Conservation (phyloP, 2,888 invertebrate genomes). For the Eucriotettix oculatus region DNA sequence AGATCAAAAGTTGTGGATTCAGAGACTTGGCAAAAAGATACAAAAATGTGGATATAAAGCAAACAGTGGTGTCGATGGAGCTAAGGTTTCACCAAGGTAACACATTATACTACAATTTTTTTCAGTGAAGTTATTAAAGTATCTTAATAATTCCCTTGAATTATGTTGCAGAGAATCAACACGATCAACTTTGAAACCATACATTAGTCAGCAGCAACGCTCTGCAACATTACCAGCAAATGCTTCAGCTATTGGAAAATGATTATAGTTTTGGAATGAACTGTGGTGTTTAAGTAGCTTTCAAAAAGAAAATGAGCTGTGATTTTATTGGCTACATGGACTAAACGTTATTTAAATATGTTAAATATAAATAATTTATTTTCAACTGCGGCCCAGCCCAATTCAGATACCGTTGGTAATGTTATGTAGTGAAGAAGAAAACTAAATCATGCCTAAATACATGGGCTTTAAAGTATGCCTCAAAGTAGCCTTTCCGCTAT, state of each 20-base stretch:
- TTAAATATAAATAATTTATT: not conserved
- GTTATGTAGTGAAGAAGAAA: no score
- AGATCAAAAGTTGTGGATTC: constrained; percentile 88
- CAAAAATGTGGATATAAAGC: constrained; percentile 87
- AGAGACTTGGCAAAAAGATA: constrained; percentile 76
- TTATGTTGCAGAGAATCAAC: constrained; percentile 51
- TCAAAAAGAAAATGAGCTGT: not conserved
- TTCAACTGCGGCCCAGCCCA: not conserved
- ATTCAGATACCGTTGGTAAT: not conserved
- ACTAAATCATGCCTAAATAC: no score
- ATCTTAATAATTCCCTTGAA: not conserved
- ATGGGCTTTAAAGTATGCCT: not conserved
- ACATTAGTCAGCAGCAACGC: constrained; percentile 55
- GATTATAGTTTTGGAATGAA: not conserved
- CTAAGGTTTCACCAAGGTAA: constrained; percentile 63
- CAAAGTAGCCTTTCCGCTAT: not conserved
- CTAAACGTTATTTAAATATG: no score
- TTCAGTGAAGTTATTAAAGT: not conserved
- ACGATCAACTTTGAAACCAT: constrained; percentile 56
- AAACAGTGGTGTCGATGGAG: constrained; percentile 44
- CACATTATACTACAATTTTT: constrained; percentile 13
- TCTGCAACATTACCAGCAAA: constrained; percentile 65
- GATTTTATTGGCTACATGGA: no score
- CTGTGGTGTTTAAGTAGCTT: not conserved
- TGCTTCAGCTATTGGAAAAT: constrained; percentile 10